Conservation (phyloP, 2,113 vertebrate species). For the Romanogobio albipinnatus region DNA sequence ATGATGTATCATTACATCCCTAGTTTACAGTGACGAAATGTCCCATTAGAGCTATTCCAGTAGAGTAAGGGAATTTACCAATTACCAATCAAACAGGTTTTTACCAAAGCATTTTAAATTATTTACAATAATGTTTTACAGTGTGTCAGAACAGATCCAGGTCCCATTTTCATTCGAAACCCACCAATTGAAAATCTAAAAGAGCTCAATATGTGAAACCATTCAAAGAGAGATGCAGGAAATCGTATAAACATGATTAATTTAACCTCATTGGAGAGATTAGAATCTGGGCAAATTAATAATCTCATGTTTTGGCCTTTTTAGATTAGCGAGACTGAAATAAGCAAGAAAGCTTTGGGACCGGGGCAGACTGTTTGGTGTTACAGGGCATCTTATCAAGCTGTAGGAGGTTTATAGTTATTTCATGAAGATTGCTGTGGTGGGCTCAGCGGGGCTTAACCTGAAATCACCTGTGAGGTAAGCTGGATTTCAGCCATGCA, state of each 20-base stretch:
- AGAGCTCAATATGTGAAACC: background rate
- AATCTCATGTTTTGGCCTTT: slow-evolving; percentile 47
- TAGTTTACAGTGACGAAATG: too few species aligned
- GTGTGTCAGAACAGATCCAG: background rate
- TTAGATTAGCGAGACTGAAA: slow-evolving; percentile 33
- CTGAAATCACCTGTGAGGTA: slow-evolving; percentile 53
- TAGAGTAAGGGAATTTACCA: too few species aligned
- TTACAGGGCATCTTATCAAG: slow-evolving; percentile 49
- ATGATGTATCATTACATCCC: too few species aligned
- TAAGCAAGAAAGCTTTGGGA: slow-evolving; percentile 16
- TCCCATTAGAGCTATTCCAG: too few species aligned
- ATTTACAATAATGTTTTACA: too few species aligned
- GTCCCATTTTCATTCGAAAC: background rate
- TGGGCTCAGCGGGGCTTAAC: slow-evolving; percentile 54
- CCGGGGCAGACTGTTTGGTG: slow-evolving; percentile 34
- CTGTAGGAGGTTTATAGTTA: slow-evolving; percentile 52
- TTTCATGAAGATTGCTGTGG: slow-evolving; percentile 53
- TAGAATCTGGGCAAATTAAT: slow-evolving; percentile 37
- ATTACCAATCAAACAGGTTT: too few species aligned
- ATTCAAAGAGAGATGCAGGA: slow-evolving; percentile 23
- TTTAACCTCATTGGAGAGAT: slow-evolving; percentile 38
- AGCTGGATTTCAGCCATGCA: slow-evolving; percentile 46
- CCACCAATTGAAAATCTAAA: background rate
- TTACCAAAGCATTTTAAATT: too few species aligned
- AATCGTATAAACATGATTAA: slow-evolving; percentile 36